Percentiles rank a stretch among this genome's conserved stretches.
These are phyloP conservation scores for Diadumene lineata DNA, from an alignment of 92 coral and sea anemone species.

Conservation along the genomic window DNA sequence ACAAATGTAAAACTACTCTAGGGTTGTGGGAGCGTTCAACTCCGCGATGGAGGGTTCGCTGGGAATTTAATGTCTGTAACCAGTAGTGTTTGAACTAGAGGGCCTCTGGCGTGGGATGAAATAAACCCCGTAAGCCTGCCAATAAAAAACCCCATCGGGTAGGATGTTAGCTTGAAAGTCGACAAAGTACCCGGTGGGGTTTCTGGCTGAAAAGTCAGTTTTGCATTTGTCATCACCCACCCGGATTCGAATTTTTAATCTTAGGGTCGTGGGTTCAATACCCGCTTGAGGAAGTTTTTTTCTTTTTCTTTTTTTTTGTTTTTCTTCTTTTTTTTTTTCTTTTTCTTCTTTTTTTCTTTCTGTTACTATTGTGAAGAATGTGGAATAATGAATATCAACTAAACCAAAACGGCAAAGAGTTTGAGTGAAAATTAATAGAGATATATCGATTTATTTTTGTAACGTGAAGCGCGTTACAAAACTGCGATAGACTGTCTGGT, in stretches of 20 bases:
- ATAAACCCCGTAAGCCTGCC: neutral
- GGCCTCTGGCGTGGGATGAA: neutral
- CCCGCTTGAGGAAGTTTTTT: neutral
- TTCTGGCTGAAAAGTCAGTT: neutral
- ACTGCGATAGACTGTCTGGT: conserved; percentile 37
- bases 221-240: too few relatives aligned
- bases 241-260: neutral
- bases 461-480: conserved; percentile 30
- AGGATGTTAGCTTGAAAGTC: neutral
- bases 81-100: neutral
- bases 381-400: conserved; percentile 7
- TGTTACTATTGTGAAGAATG: neutral
- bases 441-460: conserved; percentile 17
- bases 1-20: neutral
- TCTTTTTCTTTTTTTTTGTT: too few relatives aligned
- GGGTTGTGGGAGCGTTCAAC: neutral
- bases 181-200: neutral
- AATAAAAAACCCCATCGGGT: neutral
- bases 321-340: too few relatives aligned
- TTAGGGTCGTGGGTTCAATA: neutral
- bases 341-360: too few relatives aligned
- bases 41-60: conserved; percentile 1
- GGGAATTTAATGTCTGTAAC: neutral
- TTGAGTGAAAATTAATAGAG: conserved; percentile 32
- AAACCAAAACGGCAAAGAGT: conserved; percentile 38